A percentile compares a stretch with the other conserved stretches of the same genome.
Conservation (phyloP, 2,797 vertebrate species). For the Acrossocheilus fasciatus region DNA sequence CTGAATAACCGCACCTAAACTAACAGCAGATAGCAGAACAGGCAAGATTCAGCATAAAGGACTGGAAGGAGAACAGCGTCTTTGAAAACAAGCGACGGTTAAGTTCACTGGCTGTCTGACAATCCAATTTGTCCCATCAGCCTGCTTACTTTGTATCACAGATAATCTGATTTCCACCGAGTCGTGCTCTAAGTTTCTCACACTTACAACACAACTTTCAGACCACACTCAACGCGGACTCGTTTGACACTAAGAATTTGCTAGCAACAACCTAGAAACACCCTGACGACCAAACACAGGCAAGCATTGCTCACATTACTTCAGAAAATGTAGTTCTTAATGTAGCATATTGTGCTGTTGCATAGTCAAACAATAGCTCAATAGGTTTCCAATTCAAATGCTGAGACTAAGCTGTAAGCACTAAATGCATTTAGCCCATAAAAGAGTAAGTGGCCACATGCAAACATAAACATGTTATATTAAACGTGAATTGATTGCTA, state of each 20-base stretch:
- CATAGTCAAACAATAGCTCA: not conserved
- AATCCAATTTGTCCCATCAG: conserved; percentile 20
- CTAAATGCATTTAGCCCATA: not conserved
- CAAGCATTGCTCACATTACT: not conserved
- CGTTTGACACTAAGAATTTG: not conserved
- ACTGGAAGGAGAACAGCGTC: not conserved
- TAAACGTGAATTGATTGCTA: not conserved
- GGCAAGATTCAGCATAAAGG: not conserved
- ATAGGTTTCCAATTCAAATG: not conserved
- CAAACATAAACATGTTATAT: not conserved
- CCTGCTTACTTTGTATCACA: conserved; percentile 17
- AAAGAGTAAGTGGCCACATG: conserved; percentile 3
- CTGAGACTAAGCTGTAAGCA: not conserved
- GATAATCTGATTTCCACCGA: conserved; percentile 36
- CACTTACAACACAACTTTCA: not conserved
- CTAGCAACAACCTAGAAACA: not conserved
- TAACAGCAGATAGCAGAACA: not conserved
- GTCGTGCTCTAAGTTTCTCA: not conserved
- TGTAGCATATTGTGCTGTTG: not conserved
- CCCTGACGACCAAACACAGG: not conserved
- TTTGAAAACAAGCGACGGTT: not conserved
- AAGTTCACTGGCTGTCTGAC: not conserved
- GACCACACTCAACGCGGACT: not conserved
- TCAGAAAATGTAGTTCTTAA: conserved; percentile 1
- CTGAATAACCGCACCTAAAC: conserved; percentile 43